Evolutionary conservation across 2,797 vertebrate genomes (phyloP).

Genomic region (Okamejei kenojei): DNA sequence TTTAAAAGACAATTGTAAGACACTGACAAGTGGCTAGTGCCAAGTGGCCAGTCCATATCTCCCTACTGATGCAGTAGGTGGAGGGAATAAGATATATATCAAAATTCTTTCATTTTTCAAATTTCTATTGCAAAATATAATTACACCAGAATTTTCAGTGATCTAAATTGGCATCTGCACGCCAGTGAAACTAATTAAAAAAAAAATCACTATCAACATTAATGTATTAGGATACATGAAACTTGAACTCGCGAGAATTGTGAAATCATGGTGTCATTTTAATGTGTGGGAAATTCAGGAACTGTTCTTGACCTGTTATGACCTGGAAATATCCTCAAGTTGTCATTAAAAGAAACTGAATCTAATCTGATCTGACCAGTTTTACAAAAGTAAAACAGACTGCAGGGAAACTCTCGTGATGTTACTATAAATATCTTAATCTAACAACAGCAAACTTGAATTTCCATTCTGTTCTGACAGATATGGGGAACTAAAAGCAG

Average conservation of each 20-base stretch:
- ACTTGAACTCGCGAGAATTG: neutral
- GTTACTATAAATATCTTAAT: neutral
- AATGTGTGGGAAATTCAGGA: neutral
- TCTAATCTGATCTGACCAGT: neutral
- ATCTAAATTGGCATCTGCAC: neutral
- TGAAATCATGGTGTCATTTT: neutral
- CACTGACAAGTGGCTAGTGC: too few species aligned
- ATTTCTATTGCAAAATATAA: neutral
- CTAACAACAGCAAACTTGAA: neutral
- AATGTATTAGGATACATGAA: neutral
- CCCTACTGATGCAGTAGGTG: neutral
- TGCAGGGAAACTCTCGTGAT: too few species aligned
- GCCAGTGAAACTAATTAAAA: neutral
- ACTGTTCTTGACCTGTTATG: neutral
- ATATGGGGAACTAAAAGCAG: too few species aligned
- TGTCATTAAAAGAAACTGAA: neutral
- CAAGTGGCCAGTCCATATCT: too few species aligned
- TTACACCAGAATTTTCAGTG: neutral
- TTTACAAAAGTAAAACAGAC: neutral
- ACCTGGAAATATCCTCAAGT: neutral
- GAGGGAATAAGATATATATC: neutral
- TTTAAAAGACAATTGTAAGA: too few species aligned
- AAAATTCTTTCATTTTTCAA: neutral
- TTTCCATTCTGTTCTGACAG: neutral
- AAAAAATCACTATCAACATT: too few species aligned